Evolutionary conservation across 2,113 vertebrate species (phyloP), one percentile per base, ranked within the genome.

Genomic region (Myodes glareolus): DNA sequence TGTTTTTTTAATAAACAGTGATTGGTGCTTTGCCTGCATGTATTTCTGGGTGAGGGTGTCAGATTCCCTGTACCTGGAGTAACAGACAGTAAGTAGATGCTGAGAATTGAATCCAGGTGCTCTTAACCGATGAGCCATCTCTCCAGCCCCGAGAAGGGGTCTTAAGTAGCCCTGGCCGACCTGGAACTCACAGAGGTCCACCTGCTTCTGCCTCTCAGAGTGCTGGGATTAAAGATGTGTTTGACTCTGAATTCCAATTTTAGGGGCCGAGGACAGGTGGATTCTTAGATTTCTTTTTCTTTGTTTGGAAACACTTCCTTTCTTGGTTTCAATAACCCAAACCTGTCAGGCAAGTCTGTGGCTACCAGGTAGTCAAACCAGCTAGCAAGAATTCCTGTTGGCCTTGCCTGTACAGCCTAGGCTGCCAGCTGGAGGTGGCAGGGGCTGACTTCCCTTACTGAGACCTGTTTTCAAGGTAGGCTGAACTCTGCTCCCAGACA

Each of bases 251-350:
- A 52, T 33, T 25, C 33, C 12, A 17, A 61, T 88, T n/a, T 75
- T 55, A 58, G 36, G 55, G 42, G 19, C 50, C 4, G 12, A 42
- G 11, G 27, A 47, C 19, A 61, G 68, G 42, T 70, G n/a, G 75
- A 33, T 75, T 73, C 88, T 95, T 95, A 52, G 36, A n/a, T 92
- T 94, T 92, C 50, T 92, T 96, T 96, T 80, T 58, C 36, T 58
- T 94, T 67, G 11, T 91, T 6, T 92, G 85, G n/a, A 87, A 42
- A 81, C 13, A 36, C 68, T 89, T 97, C 65, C 85, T 92, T 63
- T 93, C 65, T 81, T 52, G 39, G n/a, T 85, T 93, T 90, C 19
- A 87, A 27, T 36, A 82, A 9, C 88, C 52, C 61, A 92, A 92
- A 96, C 97, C 68, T 8, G 27, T 92, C 76, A 88, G 63, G 87